These are phyloP conservation scores for Ptychodera flava DNA, from an alignment of 35 echinoderm and acorn worm genomes.

Conservation along the genomic window DNA sequence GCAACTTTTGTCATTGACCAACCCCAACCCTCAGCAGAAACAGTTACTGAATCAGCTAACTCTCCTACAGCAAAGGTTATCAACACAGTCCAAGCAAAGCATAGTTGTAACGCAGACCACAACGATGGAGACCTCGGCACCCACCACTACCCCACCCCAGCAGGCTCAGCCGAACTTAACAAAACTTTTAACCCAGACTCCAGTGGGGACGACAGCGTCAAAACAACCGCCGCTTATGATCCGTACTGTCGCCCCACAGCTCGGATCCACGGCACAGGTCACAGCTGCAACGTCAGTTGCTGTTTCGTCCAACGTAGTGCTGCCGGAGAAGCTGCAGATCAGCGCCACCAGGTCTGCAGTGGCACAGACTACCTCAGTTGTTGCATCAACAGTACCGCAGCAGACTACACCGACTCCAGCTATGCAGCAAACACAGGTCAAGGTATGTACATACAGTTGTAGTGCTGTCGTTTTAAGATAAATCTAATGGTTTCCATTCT, in stretches of 20 bases:
- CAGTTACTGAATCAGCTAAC: constrained; percentile 62
- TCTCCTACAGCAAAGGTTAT: constrained; percentile 48
- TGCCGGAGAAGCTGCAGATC: not conserved
- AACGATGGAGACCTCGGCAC: not conserved
- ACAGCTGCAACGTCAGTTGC: not conserved
- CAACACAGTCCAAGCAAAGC: constrained; percentile 21
- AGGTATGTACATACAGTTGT: not conserved
- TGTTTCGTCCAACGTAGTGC: not conserved
- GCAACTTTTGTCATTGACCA: constrained; percentile 28
- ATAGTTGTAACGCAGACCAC: not conserved
- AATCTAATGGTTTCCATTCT: no score
- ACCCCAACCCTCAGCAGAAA: constrained; percentile 35
- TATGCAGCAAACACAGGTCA: not conserved
- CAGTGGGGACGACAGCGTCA: not conserved
- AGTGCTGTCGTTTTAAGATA: no score
- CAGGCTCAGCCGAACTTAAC: not conserved
- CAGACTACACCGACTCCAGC: not conserved
- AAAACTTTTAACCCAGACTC: not conserved
- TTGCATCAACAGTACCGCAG: not conserved
- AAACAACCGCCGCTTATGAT: not conserved
- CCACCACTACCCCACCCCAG: not conserved
- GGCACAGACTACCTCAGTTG: not conserved
- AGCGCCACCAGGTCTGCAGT: not conserved
- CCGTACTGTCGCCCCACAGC: constrained; percentile 8
- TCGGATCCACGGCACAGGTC: not conserved